phyloP scores from a whole-genome alignment of 2,888 invertebrate genomes.

The Drosophila seclusa region DNA sequence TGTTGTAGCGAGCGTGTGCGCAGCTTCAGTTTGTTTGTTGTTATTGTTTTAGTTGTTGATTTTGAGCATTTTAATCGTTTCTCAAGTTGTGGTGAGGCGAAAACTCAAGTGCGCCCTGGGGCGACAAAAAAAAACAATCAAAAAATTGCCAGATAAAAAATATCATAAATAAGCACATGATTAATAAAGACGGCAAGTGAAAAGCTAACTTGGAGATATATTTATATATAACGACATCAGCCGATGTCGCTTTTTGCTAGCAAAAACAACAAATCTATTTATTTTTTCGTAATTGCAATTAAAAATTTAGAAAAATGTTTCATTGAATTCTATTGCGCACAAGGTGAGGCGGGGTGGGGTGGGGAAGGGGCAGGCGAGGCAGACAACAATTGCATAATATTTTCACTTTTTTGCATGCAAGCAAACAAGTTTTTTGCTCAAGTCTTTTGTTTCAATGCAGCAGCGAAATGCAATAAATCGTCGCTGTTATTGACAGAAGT shows the following conservation, averaged over 20 bases:
- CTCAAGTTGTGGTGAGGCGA: slow-evolving; percentile 40
- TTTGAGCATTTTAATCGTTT: slow-evolving; percentile 55
- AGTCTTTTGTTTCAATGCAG: slow-evolving; percentile 65
- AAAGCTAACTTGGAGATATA: slow-evolving; percentile 30
- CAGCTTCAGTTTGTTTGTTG: slow-evolving; percentile 34
- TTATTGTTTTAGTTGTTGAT: slow-evolving; percentile 43
- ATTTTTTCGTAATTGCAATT: slow-evolving; percentile 48
- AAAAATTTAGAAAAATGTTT: slow-evolving; percentile 64
- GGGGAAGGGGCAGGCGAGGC: slow-evolving; percentile 2
- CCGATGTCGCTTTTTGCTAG: slow-evolving; percentile 22
- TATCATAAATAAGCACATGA: slow-evolving; percentile 42
- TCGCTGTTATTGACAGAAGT: slow-evolving; percentile 28
- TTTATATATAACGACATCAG: slow-evolving; percentile 9
- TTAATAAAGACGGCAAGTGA: slow-evolving; percentile 41
- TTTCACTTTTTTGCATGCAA: slow-evolving; percentile 66
- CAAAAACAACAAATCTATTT: slow-evolving; percentile 39
- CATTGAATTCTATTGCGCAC: slow-evolving; percentile 61
- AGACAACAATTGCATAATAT: slow-evolving; percentile 58
- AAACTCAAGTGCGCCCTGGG: slow-evolving; percentile 41
- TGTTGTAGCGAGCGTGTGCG: slow-evolving; percentile 34
- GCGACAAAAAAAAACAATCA: slow-evolving; percentile 4
- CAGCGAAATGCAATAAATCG: slow-evolving; percentile 43
- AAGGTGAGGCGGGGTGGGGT: slow-evolving; percentile 50
- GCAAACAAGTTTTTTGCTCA: slow-evolving; percentile 60
- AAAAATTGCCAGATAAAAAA: slow-evolving; percentile 8